Percentiles rank a stretch among this genome's conserved stretches.
These are phyloP conservation scores for Clanis bilineata DNA, from an alignment of 2,888 invertebrate species.

Conservation along the genomic window DNA sequence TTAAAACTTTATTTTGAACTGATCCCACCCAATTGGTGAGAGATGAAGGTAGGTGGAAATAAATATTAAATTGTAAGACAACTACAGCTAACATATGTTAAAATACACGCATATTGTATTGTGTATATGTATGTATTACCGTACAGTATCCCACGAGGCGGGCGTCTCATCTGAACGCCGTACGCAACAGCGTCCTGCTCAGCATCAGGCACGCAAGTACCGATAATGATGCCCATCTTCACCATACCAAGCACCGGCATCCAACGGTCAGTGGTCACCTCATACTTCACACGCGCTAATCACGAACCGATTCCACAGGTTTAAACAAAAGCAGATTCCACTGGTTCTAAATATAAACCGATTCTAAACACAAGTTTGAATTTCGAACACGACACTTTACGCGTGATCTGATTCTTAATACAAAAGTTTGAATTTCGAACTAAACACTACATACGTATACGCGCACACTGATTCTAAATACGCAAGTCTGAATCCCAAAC, in stretches of 20 bases:
- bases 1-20: no score
- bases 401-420: not conserved
- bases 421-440: not conserved
- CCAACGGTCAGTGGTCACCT: constrained; percentile 45
- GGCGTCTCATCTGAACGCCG: constrained; percentile 64
- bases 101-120: no score
- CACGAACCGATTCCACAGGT: not conserved
- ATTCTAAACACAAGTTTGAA: no score
- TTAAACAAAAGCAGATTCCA: no score
- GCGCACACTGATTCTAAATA: constrained; percentile 14
- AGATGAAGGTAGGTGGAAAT: no score
- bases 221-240: constrained; percentile 87
- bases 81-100: no score
- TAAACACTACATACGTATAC: constrained; percentile 1
- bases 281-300: constrained; percentile 23
- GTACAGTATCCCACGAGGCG: constrained; percentile 72
- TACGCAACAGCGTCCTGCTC: constrained; percentile 81
- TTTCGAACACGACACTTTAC: no score
- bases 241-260: constrained; percentile 49
- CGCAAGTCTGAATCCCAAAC: not conserved
- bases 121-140: constrained; percentile 51
- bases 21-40: no score
- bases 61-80: no score
- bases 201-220: constrained; percentile 87
- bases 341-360: no score